Percentiles rank a stretch among this genome's conserved stretches.
phyloP scores from a whole-genome alignment of 2,113 vertebrate genomes.

The Pelecanoides urinatrix region DNA sequence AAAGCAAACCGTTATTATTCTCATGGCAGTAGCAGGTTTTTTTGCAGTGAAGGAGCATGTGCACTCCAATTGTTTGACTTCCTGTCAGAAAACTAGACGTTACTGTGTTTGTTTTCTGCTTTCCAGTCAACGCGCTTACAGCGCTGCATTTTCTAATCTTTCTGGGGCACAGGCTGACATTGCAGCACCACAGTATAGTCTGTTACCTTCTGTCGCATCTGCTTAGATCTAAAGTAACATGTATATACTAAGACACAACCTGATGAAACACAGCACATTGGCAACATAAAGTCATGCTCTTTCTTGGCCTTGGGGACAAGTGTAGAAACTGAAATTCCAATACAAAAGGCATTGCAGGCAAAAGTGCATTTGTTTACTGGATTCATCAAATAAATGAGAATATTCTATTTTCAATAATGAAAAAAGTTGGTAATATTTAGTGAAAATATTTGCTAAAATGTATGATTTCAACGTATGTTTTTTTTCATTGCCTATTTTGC shows the following conservation, averaged over 20 bases:
- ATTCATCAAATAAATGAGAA: not conserved
- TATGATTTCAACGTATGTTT: not conserved
- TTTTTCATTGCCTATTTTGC: not conserved
- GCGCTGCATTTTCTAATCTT: not conserved
- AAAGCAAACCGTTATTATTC: not conserved
- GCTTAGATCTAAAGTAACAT: not conserved
- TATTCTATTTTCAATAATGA: not conserved
- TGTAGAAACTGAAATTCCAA: not conserved
- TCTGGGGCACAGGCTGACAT: not conserved
- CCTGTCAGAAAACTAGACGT: not conserved
- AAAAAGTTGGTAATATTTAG: not conserved
- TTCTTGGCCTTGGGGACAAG: not conserved
- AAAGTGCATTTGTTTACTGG: not conserved
- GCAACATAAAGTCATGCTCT: not conserved
- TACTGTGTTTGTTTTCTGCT: not conserved
- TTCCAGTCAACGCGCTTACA: not conserved
- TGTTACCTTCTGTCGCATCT: slow-evolving; percentile 41
- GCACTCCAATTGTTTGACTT: not conserved
- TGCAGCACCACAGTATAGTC: not conserved
- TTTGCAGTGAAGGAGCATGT: not conserved
- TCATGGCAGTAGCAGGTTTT: not conserved
- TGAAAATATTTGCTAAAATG: not conserved
- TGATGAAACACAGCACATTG: not conserved
- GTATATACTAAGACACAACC: not conserved
- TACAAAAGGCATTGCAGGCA: not conserved